Base-by-base conservation (phyloP, 1,140 invertebrate genomes). In the Druon quercuslanigerum region DNA sequence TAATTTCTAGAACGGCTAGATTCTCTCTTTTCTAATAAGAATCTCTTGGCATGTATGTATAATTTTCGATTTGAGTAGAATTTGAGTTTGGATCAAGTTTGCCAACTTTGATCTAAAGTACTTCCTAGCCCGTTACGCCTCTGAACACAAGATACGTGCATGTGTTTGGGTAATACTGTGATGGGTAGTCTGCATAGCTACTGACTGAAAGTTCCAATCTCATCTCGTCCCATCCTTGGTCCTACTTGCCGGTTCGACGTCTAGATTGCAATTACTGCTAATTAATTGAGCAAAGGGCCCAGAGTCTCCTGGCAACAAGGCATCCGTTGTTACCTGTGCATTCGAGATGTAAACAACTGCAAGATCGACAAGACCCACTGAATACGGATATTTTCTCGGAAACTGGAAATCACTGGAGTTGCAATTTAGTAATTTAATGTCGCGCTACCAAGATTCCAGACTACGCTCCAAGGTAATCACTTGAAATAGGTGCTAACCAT, bases 191-290 rank as follows among this genome's bases (percentile, higher is more conserved):
- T 66, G 57, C 73, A 72, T 66, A 46, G 25, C 60, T 66, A 71
- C 25, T 56, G 66, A 54, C 33, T 25, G 76, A 46, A 78, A 78
- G 74, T 66, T 66, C 60, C 60, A 40, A 66, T 66, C 60, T 66
- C 60, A 66, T 77, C 66, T 66, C 73, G 56, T 71, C 57, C 66
- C 50, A 54, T 73, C 56, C 54, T 66, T 52, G 33, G 54, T 56
- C 46, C 73, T 74, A 81, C 73, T 79, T 83, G 46, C 77, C 54
- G 74, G 25, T 66, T 70, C 71, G 77, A 60, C 57, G 60, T 79
- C 81, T 76, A 84, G 83, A 86, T 86, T 86, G 82, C 85, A 86
- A 89, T 89, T 88, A 87, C 84, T 82, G 73, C 76, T 87, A 88
- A 87, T 89, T 89, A 89, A 88, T 88, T 85, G 84, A 84, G 82